Conservation (phyloP, 1,140 invertebrate species). For the Chlorops oryzae region DNA sequence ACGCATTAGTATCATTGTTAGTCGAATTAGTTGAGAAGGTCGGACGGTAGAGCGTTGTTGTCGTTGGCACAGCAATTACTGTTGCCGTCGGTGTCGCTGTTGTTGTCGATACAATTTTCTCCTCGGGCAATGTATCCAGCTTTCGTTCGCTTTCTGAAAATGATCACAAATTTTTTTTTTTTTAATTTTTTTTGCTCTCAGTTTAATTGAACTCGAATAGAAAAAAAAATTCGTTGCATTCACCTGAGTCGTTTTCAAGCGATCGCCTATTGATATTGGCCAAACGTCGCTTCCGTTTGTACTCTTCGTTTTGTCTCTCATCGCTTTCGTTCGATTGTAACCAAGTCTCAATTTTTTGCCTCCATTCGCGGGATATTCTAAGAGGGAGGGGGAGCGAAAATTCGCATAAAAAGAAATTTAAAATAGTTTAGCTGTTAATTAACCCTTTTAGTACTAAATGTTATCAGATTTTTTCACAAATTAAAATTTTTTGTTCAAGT, state of each 20-base stretch:
- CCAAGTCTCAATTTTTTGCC: constrained; percentile 87
- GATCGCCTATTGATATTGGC: constrained; percentile 64
- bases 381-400: too few species aligned
- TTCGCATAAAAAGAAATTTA: too few species aligned
- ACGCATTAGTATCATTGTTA: constrained; percentile 30
- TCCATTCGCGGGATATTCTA: constrained; percentile 62
- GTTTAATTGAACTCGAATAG: too few species aligned
- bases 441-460: too few species aligned
- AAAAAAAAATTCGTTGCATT: neutral
- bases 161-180: neutral
- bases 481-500: too few species aligned
- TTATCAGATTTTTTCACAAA: too few species aligned
- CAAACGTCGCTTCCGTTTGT: constrained; percentile 56
- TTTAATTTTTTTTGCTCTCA: too few species aligned
- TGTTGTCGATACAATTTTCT: constrained; percentile 38
- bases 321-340: constrained; percentile 80
- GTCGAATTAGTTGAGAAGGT: constrained; percentile 29
- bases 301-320: constrained; percentile 64
- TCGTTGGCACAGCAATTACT: constrained; percentile 59
- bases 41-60: constrained; percentile 27
- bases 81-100: constrained; percentile 49
- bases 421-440: too few species aligned
- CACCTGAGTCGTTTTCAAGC: constrained; percentile 74
- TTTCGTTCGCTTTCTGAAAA: constrained; percentile 66
- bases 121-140: constrained; percentile 66